Conservation (phyloP, 2,888 invertebrate genomes). For the Lycophotia porphyrea region DNA sequence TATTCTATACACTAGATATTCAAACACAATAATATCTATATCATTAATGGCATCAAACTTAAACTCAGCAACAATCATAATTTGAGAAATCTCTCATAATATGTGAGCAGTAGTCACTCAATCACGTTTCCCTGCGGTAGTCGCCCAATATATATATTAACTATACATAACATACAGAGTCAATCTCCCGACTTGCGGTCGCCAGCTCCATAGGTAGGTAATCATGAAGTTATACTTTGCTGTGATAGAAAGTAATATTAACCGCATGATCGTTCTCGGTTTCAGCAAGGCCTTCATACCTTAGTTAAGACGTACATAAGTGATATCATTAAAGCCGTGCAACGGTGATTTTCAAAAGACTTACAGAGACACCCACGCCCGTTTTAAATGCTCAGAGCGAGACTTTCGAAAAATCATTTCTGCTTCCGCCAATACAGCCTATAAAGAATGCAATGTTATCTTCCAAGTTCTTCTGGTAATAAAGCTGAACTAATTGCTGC, state of each 20-base stretch:
- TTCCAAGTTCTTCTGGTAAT: slow-evolving; percentile 23
- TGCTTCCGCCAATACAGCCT: neutral
- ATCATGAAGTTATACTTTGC: slow-evolving; percentile 64
- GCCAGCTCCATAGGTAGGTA: slow-evolving; percentile 60
- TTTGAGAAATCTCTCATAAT: slow-evolving; percentile 41
- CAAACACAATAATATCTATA: neutral
- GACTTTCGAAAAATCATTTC: neutral
- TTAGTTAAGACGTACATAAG: slow-evolving; percentile 7
- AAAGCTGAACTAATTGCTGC: slow-evolving; percentile 40
- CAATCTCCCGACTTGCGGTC: slow-evolving; percentile 68
- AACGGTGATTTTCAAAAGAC: neutral
- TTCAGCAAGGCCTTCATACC: slow-evolving; percentile 35
- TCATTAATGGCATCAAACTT: neutral
- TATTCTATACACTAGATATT: too few relatives aligned
- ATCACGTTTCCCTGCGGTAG: slow-evolving; percentile 72
- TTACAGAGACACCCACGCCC: neutral
- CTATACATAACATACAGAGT: slow-evolving; percentile 31
- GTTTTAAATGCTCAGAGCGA: neutral
- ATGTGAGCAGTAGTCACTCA: slow-evolving; percentile 35
- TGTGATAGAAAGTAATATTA: slow-evolving; percentile 74
- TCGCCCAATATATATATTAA: slow-evolving; percentile 20
- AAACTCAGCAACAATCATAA: neutral
- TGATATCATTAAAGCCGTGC: slow-evolving; percentile 2
- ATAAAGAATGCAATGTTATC: neutral
- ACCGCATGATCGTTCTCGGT: slow-evolving; percentile 62